Evolutionary conservation across 1,140 invertebrate genomes (phyloP), one percentile per base, ranked within the genome.

Genomic region (Pseudomyrmex gracilis): DNA sequence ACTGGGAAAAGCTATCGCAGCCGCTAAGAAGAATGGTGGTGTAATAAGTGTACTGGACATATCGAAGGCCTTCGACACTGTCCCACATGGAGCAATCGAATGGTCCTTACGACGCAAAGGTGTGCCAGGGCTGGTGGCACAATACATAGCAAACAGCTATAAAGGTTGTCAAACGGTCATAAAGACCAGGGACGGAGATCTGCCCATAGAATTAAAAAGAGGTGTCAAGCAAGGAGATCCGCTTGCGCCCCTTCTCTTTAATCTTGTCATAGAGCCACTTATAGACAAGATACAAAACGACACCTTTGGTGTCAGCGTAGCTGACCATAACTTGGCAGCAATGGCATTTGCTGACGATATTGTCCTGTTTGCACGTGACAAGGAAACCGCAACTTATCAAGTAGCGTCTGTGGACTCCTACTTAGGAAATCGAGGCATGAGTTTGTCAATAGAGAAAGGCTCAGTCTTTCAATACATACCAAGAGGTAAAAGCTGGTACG

Each of bases 321-420:
- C n/a, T 7, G 3, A 0, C 10, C 45, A 49, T 0, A 68, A 51
- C 7, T 12, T 68, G 0, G 45, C 49, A 2, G 49, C 15, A 1
- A 49, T 68, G 45, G 66, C 66, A 0, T 68, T 68, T 15, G 66
- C 66, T 0, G 66, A 68, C 8, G 66, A 68, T 55, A 17, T 68
- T 0, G 17, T 61, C 3, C 4, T 61, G 2, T 10, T 95, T 0
- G 82, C 89, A 7, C 77, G 76, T 0, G 91, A 90, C 0, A 61
- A 60, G 22, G 55, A 53, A 2, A 90, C 22, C 53, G 77, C 55
- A 0, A 0, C n/a, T 0, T 12, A 20, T 12, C 77, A 71, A 12
- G 0, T 66, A 0, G 0, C 51, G 5, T 47, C 1, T n/a, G n/a
- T n/a, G n/a, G 0, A 1, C 1, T 5, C 15, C 2, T 43, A 45